These are phyloP conservation scores for Drosophila serrata DNA, from an alignment of 1,140 invertebrate genomes.

Conservation along the genomic window DNA sequence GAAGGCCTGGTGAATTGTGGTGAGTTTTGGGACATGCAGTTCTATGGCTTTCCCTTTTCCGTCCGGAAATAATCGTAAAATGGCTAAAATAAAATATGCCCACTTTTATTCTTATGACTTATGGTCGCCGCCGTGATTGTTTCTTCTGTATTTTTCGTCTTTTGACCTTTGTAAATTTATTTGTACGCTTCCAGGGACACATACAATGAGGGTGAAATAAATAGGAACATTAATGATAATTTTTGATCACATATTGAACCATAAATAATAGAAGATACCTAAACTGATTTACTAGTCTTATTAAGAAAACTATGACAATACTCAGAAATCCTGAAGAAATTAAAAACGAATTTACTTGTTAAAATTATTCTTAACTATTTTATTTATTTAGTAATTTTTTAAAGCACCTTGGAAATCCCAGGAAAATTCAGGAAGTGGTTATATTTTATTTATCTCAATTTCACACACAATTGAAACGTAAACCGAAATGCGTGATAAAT, in stretches of 20 bases:
- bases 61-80: slow-evolving; percentile 38
- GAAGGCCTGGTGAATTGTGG: slow-evolving; percentile 32
- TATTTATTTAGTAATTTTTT: neutral
- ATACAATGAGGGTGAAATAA: neutral
- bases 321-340: neutral
- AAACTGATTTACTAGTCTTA: neutral
- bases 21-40: slow-evolving; percentile 45
- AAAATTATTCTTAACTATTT: neutral
- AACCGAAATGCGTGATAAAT: slow-evolving; percentile 38
- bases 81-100: slow-evolving; percentile 47
- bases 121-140: slow-evolving; percentile 32
- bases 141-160: slow-evolving; percentile 10
- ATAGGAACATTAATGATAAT: neutral
- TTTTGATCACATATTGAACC: neutral
- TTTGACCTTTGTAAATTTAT: slow-evolving; percentile 23
- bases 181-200: slow-evolving; percentile 32
- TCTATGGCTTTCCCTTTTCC: slow-evolving; percentile 55
- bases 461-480: slow-evolving; percentile 52
- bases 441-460: neutral
- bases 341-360: neutral
- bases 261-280: neutral
- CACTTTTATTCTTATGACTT: slow-evolving; percentile 30
- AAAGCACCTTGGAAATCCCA: neutral
- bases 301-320: neutral
- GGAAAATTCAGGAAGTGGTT: too few relatives aligned